phyloP scores from a whole-genome alignment of 2,888 invertebrate genomes.

The Diarsia dahlii region DNA sequence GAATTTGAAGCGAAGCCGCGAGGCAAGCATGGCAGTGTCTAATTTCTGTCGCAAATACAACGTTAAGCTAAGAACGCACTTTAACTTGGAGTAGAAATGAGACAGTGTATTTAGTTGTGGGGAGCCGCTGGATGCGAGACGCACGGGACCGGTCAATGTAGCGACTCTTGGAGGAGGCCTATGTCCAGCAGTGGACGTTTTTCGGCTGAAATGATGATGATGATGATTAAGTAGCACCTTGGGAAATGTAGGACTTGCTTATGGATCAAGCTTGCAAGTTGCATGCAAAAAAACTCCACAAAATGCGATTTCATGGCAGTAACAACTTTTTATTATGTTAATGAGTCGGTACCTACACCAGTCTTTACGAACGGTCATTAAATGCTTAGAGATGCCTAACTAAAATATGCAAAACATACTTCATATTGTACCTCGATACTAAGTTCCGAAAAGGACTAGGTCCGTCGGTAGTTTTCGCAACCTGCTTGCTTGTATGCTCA shows the following conservation, averaged over 20 bases:
- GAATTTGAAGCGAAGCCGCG: slow-evolving; percentile 55
- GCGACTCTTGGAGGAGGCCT: too few species aligned
- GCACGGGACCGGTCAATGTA: too few species aligned
- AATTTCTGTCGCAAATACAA: slow-evolving; percentile 54
- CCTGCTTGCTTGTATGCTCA: not conserved
- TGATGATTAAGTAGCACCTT: not conserved
- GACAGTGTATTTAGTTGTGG: slow-evolving; percentile 5
- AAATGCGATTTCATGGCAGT: not conserved
- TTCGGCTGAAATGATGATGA: too few species aligned
- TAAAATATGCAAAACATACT: not conserved
- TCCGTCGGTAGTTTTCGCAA: not conserved
- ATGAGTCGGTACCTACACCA: too few species aligned
- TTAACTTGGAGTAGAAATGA: slow-evolving; percentile 34
- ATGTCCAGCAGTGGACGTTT: too few species aligned
- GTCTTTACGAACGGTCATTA: too few species aligned
- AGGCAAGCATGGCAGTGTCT: slow-evolving; percentile 43
- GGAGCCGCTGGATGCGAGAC: too few species aligned
- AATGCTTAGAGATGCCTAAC: too few species aligned
- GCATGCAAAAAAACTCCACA: not conserved
- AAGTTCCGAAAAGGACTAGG: too few species aligned
- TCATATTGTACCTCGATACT: not conserved
- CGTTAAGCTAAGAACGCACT: slow-evolving; percentile 38
- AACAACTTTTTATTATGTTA: too few species aligned
- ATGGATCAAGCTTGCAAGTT: not conserved
- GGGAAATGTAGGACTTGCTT: not conserved